phyloP scores from a whole-genome alignment of 1,140 invertebrate species.

The Apolygus lucorum region DNA sequence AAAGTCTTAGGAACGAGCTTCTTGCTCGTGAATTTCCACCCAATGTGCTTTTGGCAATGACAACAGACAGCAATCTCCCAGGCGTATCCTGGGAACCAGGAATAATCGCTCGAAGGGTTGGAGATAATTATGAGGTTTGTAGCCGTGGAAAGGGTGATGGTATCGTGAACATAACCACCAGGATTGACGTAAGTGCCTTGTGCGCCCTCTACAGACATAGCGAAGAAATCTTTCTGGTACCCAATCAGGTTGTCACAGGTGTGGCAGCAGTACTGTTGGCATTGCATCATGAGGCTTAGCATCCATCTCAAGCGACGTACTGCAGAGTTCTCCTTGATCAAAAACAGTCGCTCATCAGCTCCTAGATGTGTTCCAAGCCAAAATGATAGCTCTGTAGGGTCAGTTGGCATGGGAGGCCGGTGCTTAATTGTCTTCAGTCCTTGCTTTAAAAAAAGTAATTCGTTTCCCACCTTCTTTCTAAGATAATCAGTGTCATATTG shows the following conservation, averaged over 20 bases:
- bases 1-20: conserved; percentile 57
- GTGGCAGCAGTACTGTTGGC: conserved; percentile 52
- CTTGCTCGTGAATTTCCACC: conserved; percentile 66
- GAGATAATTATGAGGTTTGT: conserved; percentile 47
- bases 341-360: conserved; percentile 48
- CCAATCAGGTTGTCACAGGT: conserved; percentile 53
- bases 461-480: conserved; percentile 40
- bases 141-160: conserved; percentile 60
- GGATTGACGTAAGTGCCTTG: conserved; percentile 76
- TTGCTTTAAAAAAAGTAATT: conserved; percentile 39
- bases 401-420: conserved; percentile 44
- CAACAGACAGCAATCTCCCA: conserved; percentile 68
- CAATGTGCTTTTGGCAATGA: conserved; percentile 58
- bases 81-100: conserved; percentile 80
- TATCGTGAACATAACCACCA: conserved; percentile 69
- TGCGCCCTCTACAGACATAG: conserved; percentile 71
- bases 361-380: conserved; percentile 69
- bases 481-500: conserved; percentile 53
- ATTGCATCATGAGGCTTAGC: conserved; percentile 45
- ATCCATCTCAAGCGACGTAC: conserved; percentile 58
- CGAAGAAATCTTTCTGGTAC: conserved; percentile 61
- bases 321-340: conserved; percentile 55
- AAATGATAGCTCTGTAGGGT: conserved; percentile 61
- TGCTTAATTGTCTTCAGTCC: conserved; percentile 23
- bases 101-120: conserved; percentile 56